Evolutionary conservation across 2,113 vertebrate genomes (phyloP), one percentile per base, ranked within the genome.

Genomic region (Poecile atricapillus): DNA sequence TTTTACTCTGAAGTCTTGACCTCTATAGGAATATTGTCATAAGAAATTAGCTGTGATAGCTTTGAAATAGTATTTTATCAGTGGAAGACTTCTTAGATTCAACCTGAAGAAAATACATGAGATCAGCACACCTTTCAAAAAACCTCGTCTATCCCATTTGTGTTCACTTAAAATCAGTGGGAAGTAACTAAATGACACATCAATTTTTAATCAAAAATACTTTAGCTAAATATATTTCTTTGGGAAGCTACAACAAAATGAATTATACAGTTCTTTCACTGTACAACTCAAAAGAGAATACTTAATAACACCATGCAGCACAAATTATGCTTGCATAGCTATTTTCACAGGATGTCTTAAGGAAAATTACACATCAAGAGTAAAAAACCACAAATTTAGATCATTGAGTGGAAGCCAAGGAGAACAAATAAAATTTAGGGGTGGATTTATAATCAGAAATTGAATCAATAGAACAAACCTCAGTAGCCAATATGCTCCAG

Each of bases 281-380:
- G 73, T 82, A 83, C 41, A 93, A 53, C 77, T 83, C 91, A 83
- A 94, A 95, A 95, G 80, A 95, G 95, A 96, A 94, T 96, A 90
- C 75, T 88, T 97, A 97, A 96, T 96, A 96, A 91, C 62, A 85
- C 52, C 73, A 68, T 94, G 91, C 63, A 80, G 78, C 83, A 83
- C 7, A 50, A 91, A 83, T 90, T 93, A 69, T 84, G 79, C 84
- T 96, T 93, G 76, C 79, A 93, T 93, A 89, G 95, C 70, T 79
- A 95, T 97, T 97, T 97, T 96, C 96, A 93, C 90, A 95, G 94
- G 68, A 71, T 74, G 71, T 91, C 88, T 95, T 93, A 93, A 95
- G 82, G 88, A 95, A 95, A 97, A 97, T 94, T 92, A 89, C 37
- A 95, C 25, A 50, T 69, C 76, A 94, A 83, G 90, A 93, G 87